Percentiles rank a stretch among this genome's conserved stretches.
These are phyloP conservation scores for Gryllus longicercus DNA, from an alignment of 2,888 invertebrate genomes.

Conservation along the genomic window DNA sequence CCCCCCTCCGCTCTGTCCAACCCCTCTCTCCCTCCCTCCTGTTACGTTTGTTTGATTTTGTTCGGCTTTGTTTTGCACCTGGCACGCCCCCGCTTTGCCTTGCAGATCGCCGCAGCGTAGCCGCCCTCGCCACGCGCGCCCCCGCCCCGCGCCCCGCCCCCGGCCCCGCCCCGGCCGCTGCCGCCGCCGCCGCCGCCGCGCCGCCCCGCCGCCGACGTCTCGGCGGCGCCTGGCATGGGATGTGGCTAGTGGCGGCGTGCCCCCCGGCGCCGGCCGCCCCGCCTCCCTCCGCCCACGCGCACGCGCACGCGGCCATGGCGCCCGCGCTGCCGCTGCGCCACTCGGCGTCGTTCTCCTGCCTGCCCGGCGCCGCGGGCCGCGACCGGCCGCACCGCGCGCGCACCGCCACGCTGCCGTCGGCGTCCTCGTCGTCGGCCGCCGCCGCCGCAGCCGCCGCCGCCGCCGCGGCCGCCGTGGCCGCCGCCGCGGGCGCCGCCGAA, in stretches of 20 bases:
- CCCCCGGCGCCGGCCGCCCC: not conserved
- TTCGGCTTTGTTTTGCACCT: no score
- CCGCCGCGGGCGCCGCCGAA: conserved; percentile 34
- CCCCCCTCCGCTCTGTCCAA: no score
- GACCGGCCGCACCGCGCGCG: conserved; percentile 46
- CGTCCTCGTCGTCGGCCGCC: conserved; percentile 44
- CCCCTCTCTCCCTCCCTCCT: no score
- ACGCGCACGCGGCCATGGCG: conserved; percentile 36
- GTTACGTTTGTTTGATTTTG: no score
- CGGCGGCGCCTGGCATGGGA: not conserved
- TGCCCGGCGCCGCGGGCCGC: conserved; percentile 45
- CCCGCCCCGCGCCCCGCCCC: not conserved
- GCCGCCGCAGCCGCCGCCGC: conserved; percentile 40
- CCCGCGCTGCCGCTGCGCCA: conserved; percentile 49
- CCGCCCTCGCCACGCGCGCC: not conserved
- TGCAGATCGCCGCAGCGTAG: no score
- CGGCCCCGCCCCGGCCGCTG: no score
- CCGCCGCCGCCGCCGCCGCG: no score
- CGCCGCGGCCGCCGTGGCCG: not conserved
- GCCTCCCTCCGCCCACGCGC: not conserved
- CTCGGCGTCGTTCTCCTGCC: conserved; percentile 52
- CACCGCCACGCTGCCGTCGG: conserved; percentile 48
- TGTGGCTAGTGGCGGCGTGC: conserved; percentile 18
- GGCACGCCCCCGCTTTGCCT: no score
- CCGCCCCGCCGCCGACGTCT: not conserved